Conservation (phyloP, 2,113 vertebrate species). For the Eulacestoma nigropectus region DNA sequence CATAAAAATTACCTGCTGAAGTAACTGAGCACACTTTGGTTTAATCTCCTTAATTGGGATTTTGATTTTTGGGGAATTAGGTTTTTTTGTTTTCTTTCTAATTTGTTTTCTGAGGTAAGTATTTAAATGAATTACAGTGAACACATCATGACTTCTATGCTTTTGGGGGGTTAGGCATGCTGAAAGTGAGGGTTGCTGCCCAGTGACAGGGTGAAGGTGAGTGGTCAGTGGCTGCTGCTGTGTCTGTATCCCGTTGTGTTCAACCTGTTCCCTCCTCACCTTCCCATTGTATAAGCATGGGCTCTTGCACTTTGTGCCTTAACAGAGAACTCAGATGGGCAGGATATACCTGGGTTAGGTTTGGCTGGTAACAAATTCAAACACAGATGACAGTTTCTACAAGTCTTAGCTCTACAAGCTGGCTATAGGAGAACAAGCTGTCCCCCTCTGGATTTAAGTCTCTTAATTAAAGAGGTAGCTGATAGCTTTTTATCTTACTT, state of each 20-base stretch:
- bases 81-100: not conserved
- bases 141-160: fast-evolving
- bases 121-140: not conserved
- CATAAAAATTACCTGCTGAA: not conserved
- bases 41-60: not conserved
- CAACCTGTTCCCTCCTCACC: fast-evolving
- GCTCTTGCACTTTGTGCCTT: not conserved
- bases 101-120: not conserved
- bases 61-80: not conserved
- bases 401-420: not conserved
- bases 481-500: not conserved
- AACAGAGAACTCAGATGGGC: not conserved
- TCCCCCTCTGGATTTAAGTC: not conserved
- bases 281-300: not conserved
- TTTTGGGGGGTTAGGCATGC: not conserved
- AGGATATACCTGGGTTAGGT: not conserved
- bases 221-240: not conserved
- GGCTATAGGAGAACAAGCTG: not conserved
- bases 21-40: not conserved
- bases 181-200: not conserved
- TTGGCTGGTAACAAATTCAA: not conserved
- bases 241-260: fast-evolving
- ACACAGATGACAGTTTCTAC: not conserved
- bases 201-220: not conserved
- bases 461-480: not conserved